phyloP scores from a whole-genome alignment of 2,797 vertebrate genomes.

The Bradypus variegatus region DNA sequence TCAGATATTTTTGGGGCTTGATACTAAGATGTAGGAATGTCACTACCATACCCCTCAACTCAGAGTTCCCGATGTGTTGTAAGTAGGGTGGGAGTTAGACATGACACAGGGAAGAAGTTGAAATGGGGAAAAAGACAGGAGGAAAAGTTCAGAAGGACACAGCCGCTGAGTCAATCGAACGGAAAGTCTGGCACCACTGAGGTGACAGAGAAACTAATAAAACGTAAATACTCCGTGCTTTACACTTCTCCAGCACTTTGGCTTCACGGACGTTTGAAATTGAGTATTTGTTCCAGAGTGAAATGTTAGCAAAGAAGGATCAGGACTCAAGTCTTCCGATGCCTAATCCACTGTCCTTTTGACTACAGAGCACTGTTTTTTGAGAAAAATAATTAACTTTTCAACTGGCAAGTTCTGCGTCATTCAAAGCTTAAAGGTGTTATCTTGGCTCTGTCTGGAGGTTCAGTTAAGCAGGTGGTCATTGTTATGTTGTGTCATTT shows the following conservation, averaged over 20 bases:
- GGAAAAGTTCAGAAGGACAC: background rate
- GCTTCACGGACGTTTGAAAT: background rate
- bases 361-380: background rate
- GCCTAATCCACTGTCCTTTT: background rate
- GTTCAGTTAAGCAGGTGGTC: background rate
- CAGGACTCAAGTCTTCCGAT: background rate
- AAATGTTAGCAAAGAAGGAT: background rate
- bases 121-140: background rate
- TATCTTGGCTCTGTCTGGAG: background rate
- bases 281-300: background rate
- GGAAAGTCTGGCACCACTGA: background rate
- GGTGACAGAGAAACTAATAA: fast-evolving
- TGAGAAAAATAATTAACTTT: background rate
- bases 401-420: background rate
- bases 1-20: background rate
- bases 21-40: background rate
- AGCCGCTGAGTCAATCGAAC: background rate
- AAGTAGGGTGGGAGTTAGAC: background rate
- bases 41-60: background rate
- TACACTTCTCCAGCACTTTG: background rate
- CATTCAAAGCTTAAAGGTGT: background rate
- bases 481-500: background rate
- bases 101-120: background rate
- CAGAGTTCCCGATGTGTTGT: background rate
- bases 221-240: background rate